A percentile compares a stretch with the other conserved stretches of the same genome.
Conservation (phyloP, 2,113 vertebrate species). For the Xenopus laevis region DNA sequence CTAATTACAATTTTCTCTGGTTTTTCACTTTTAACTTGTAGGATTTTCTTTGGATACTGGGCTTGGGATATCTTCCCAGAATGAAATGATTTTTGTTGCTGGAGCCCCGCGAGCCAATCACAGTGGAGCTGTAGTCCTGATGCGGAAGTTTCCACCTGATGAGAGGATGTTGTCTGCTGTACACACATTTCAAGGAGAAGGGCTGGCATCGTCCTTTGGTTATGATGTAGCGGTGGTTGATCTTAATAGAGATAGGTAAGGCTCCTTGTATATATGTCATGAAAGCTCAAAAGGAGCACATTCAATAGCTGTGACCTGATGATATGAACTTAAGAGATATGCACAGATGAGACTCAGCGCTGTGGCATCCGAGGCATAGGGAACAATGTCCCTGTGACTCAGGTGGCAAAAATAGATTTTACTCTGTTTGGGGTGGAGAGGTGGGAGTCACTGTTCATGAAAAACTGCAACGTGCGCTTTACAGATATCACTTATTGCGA, state of each 20-base stretch:
- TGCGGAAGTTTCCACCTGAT: conserved; percentile 67
- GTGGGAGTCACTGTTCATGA: too few relatives aligned
- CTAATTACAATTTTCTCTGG: conserved; percentile 17
- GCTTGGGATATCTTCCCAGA: conserved; percentile 73
- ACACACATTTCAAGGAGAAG: conserved; percentile 81
- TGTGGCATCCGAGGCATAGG: too few relatives aligned
- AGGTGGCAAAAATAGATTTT: too few relatives aligned
- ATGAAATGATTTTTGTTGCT: conserved; percentile 83
- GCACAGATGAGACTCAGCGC: too few relatives aligned
- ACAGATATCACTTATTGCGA: too few relatives aligned
- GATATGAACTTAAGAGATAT: too few relatives aligned
- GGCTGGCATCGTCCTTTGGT: conserved; percentile 91
- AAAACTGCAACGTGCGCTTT: too few relatives aligned
- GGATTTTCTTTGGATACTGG: conserved; percentile 94
- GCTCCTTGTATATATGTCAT: not conserved
- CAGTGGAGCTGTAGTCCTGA: conserved; percentile 84
- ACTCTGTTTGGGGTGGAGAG: too few relatives aligned
- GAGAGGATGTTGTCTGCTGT: conserved; percentile 71
- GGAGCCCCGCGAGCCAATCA: conserved; percentile 94
- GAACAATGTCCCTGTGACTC: too few relatives aligned
- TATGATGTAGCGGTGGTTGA: conserved; percentile 93
- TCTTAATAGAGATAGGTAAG: conserved; percentile 87
- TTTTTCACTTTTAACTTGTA: conserved; percentile 48
- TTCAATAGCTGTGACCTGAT: too few relatives aligned
- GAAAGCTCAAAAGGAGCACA: too few relatives aligned